Base-by-base conservation (phyloP, 2,113 vertebrate genomes). In the Astur gentilis region DNA sequence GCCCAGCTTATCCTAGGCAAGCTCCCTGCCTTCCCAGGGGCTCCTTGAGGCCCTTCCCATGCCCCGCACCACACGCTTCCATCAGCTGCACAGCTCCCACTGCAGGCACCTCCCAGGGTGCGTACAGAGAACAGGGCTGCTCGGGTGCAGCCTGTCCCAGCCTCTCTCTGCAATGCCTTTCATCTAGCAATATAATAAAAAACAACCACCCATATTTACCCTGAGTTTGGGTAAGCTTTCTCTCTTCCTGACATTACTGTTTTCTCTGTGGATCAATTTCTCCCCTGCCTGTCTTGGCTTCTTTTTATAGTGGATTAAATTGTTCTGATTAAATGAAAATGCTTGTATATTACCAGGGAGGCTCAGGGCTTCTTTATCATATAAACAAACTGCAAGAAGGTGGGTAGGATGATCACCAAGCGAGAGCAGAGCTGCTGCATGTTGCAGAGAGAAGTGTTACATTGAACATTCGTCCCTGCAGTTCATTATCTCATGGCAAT, bases 401-500 rank as follows among this genome's bases (percentile, higher is more conserved):
- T 75, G 83, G 64, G n/a, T 58, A 94, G 88, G 76, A 71, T 8
- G 2, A 38, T 50, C 31, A 87, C 32, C 44, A 50, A 49, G 49
- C 0, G 5, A 58, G 52, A 78, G n/a, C 42, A 18, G 84, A 91
- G 94, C 89, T 81, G 67, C 75, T 72, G 72, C 10, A 23, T 19
- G 45, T 49, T 34, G 62, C 64, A 84, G 69, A 70, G 80, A 90
- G 65, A 87, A 81, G 57, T 4, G 31, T 57, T 44, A 32, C 44
- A 6, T 89, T 9, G 36, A 90, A 69, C 75, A 22, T 36, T 40
- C 27, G 5, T 89, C 93, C 92, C 94, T 23, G 77, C 66, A 71
- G 81, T 95, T 96, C 94, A 95, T 96, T 93, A 95, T 93, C 93
- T 87, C 87, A n/a, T 12, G 55, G 93, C 91, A 92, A 93, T 97